Conservation (phyloP, 2,888 invertebrate genomes). For the Nephrotoma guestfalica region DNA sequence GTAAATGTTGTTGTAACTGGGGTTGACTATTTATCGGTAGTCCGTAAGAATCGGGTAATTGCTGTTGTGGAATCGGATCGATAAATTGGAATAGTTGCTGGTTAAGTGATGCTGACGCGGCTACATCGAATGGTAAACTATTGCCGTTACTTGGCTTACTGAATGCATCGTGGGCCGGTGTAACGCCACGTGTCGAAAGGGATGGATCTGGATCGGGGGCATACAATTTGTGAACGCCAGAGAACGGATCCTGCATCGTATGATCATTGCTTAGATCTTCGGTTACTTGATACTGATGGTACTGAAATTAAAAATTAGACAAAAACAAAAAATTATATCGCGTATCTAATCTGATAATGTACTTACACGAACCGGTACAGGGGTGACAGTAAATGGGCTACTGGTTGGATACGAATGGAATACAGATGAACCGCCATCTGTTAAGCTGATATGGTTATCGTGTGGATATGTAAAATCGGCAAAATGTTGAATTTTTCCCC, state of each 20-base stretch:
- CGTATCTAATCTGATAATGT: background rate
- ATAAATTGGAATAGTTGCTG: conserved; percentile 33
- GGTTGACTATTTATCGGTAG: conserved; percentile 33
- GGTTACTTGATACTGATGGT: conserved; percentile 38
- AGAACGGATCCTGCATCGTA: conserved; percentile 27
- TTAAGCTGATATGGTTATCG: conserved; percentile 22
- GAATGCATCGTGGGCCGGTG: conserved; percentile 28
- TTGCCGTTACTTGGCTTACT: conserved; percentile 33
- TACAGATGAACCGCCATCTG: background rate
- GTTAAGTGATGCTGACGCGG: conserved; percentile 25
- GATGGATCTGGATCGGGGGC: conserved; percentile 38
- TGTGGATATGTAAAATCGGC: conserved; percentile 13
- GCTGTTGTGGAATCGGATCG: conserved; percentile 29
- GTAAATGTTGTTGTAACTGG: conserved; percentile 25
- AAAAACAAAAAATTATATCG: background rate
- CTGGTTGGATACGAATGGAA: background rate
- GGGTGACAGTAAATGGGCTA: background rate
- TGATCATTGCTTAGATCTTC: conserved; percentile 35
- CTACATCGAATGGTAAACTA: conserved; percentile 26
- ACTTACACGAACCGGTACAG: background rate
- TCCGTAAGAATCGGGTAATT: conserved; percentile 35
- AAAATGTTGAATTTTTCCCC: background rate
- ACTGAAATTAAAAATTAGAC: background rate
- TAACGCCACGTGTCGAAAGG: conserved; percentile 29
- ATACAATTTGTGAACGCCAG: conserved; percentile 32